These are phyloP conservation scores for Ophion ellenae DNA, from an alignment of 2,888 invertebrate genomes.

Conservation along the genomic window DNA sequence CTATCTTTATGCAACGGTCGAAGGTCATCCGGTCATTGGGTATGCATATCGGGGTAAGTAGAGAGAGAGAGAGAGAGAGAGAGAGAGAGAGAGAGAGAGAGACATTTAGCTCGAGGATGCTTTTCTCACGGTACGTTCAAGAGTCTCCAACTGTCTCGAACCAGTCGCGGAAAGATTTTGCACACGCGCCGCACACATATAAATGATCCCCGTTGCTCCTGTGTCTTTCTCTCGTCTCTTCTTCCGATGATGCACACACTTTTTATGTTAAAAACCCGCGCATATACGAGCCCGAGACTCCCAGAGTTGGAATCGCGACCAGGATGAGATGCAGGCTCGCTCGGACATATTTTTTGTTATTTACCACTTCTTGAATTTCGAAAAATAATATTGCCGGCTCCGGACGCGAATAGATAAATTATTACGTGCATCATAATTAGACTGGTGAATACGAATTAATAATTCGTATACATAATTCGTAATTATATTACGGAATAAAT, in stretches of 20 bases:
- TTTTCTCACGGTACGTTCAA: conserved; percentile 68
- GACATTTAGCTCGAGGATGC: conserved; percentile 43
- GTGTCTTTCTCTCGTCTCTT: conserved; percentile 32
- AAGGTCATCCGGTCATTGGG: conserved; percentile 82
- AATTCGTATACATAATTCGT: too few relatives aligned
- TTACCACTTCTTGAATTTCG: neutral
- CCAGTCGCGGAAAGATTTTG: conserved; percentile 75
- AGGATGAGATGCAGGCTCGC: conserved; percentile 21
- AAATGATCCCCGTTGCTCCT: neutral
- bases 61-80: conserved; percentile 18
- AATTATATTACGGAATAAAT: too few relatives aligned
- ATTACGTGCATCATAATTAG: too few relatives aligned
- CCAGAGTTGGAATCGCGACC: neutral
- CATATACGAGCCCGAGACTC: conserved; percentile 5
- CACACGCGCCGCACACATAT: neutral
- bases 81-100: conserved; percentile 40
- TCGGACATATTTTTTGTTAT: neutral
- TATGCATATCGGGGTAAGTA: conserved; percentile 76
- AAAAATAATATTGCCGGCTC: neutral
- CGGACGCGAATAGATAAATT: neutral
- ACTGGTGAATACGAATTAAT: too few relatives aligned
- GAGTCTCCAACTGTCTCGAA: conserved; percentile 72
- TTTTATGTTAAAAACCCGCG: neutral
- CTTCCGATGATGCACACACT: neutral
- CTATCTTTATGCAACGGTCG: conserved; percentile 82